These are phyloP conservation scores for Phylloscopus collybita DNA, from an alignment of 2,797 vertebrate genomes.

Conservation along the genomic window DNA sequence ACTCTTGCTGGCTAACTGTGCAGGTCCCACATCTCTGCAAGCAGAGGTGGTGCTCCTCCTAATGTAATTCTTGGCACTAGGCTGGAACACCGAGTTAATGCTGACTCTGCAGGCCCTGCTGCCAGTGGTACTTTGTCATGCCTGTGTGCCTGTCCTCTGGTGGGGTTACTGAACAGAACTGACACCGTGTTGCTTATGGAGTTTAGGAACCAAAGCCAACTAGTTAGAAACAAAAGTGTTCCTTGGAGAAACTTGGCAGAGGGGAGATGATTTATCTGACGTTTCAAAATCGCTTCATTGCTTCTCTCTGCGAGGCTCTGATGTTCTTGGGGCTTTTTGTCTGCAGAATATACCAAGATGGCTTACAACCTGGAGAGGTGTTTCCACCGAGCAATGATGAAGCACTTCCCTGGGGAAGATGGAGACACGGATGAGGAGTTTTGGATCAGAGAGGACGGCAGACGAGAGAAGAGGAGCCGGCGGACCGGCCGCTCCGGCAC, in stretches of 20 bases:
- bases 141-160: background rate
- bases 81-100: constrained; percentile 10
- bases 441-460: constrained; percentile 88
- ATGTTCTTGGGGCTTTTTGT: background rate
- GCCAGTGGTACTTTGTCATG: constrained; percentile 23
- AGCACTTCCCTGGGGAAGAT: constrained; percentile 96
- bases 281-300: background rate
- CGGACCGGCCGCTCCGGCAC: constrained; percentile 79
- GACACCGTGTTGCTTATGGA: background rate
- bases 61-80: constrained; percentile 33
- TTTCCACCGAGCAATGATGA: constrained; percentile 92
- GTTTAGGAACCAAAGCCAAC: background rate
- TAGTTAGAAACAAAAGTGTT: background rate
- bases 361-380: constrained; percentile 94
- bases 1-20: background rate
- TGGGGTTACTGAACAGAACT: background rate
- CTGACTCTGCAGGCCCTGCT: background rate
- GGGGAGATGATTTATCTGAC: background rate
- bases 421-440: constrained; percentile 96
- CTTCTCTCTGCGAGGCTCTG: background rate
- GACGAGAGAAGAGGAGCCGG: constrained; percentile 87
- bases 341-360: constrained; percentile 95
- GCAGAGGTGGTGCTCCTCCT: constrained; percentile 2
- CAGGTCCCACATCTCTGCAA: background rate
- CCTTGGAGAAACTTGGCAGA: background rate